These are phyloP conservation scores for Geothlypis trichas DNA, from an alignment of 2,113 vertebrate species.

Conservation along the genomic window DNA sequence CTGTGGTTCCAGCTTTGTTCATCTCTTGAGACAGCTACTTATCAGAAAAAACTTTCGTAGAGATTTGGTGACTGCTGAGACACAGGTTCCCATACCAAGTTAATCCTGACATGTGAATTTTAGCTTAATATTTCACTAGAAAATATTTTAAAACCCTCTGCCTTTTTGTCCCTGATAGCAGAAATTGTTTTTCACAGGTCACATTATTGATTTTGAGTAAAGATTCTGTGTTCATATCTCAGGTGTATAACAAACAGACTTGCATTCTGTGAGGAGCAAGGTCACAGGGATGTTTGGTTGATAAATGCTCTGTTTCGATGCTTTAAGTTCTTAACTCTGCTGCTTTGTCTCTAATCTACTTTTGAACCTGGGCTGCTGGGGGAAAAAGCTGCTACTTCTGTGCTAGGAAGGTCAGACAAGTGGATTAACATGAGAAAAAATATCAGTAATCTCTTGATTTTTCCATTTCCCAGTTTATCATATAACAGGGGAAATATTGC, in stretches of 20 bases:
- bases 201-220: neutral
- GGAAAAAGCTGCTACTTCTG: neutral
- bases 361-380: neutral
- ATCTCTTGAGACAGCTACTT: neutral
- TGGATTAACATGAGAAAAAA: neutral
- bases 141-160: neutral
- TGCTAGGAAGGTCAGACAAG: neutral
- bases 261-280: neutral
- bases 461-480: neutral
- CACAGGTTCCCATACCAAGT: neutral
- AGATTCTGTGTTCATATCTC: neutral
- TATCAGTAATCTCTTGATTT: neutral
- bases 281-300: neutral
- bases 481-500: neutral
- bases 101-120: neutral
- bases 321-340: neutral
- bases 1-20: neutral
- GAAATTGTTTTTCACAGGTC: neutral
- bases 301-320: neutral
- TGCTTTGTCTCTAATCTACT: slow-evolving; percentile 20
- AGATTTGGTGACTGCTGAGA: neutral
- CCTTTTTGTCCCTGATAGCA: neutral
- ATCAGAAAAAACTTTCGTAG: neutral
- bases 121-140: neutral
- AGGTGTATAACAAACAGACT: neutral